phyloP scores from a whole-genome alignment of 2,113 vertebrate species.

The Hucho hucho region DNA sequence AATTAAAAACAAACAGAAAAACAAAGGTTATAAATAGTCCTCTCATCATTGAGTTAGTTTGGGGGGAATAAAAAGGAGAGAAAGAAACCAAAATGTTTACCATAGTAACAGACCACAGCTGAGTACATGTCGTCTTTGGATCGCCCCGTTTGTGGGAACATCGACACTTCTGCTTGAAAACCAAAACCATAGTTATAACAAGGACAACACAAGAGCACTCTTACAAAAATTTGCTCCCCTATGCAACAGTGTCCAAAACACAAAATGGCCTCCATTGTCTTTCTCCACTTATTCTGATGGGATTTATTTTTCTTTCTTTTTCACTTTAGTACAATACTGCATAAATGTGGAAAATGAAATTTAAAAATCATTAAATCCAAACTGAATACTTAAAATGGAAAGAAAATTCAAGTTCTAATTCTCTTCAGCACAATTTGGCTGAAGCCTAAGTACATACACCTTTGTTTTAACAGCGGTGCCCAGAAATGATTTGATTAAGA shows the following conservation, averaged over 20 bases:
- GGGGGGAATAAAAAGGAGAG: background rate
- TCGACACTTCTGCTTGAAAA: conserved; percentile 30
- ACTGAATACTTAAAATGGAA: conserved; percentile 32
- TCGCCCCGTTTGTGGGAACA: conserved; percentile 34
- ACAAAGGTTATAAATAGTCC: conserved; percentile 34
- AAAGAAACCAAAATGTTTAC: conserved; percentile 10
- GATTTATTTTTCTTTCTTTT: conserved; percentile 5
- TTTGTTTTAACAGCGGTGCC: conserved; percentile 24
- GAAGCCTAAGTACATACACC: conserved; percentile 25
- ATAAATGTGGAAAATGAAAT: conserved; percentile 42
- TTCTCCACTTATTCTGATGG: conserved; percentile 11
- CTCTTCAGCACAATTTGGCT: conserved; percentile 24
- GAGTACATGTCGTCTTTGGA: conserved; percentile 32
- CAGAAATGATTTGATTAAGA: conserved; percentile 32
- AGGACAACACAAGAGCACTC: conserved; percentile 19
- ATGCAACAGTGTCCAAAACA: conserved; percentile 26
- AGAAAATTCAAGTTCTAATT: conserved; percentile 22
- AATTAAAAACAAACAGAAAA: conserved; percentile 28
- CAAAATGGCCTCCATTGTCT: conserved; percentile 39
- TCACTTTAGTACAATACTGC: conserved; percentile 55
- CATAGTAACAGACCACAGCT: conserved; percentile 36
- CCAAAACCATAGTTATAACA: conserved; percentile 16
- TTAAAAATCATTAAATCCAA: conserved; percentile 21
- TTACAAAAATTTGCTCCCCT: conserved; percentile 33
- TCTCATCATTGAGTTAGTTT: conserved; percentile 10